Conservation (phyloP, 2,113 vertebrate genomes). For the Cygnus atratus region DNA sequence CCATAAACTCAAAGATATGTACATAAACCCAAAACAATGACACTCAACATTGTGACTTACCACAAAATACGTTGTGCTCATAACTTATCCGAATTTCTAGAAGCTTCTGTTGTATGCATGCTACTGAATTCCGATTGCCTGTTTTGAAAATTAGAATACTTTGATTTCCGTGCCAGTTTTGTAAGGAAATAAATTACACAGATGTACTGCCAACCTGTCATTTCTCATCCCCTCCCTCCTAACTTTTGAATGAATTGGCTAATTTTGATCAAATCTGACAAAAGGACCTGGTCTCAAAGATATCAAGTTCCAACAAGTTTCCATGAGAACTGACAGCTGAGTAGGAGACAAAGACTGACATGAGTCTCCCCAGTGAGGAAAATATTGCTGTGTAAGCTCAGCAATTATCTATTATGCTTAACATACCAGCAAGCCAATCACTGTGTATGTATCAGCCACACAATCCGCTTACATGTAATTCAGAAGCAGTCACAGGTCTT, state of each 20-base stretch:
- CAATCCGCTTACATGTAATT: background rate
- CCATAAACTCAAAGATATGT: background rate
- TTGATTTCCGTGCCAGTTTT: background rate
- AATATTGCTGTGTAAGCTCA: conserved; percentile 53
- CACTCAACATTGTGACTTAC: background rate
- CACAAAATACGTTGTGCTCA: background rate
- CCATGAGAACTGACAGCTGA: conserved; percentile 56
- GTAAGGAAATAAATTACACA: conserved; percentile 1
- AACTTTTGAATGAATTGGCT: conserved; percentile 29
- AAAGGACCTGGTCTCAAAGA: conserved; percentile 17
- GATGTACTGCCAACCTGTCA: background rate
- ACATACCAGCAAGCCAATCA: background rate
- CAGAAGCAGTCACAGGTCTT: background rate
- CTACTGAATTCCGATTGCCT: background rate
- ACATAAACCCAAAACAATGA: background rate
- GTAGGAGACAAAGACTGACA: conserved; percentile 57
- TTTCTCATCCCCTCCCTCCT: background rate
- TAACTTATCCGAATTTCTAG: background rate
- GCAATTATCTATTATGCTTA: conserved; percentile 26
- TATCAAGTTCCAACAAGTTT: conserved; percentile 30
- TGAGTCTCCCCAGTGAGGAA: conserved; percentile 6
- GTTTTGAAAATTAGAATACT: background rate
- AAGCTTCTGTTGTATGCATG: background rate
- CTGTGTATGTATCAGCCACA: background rate
- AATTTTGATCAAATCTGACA: conserved; percentile 44